Percentiles rank a stretch among this genome's conserved stretches.
phyloP scores from a whole-genome alignment of 1,140 invertebrate species.

The Arion vulgaris region DNA sequence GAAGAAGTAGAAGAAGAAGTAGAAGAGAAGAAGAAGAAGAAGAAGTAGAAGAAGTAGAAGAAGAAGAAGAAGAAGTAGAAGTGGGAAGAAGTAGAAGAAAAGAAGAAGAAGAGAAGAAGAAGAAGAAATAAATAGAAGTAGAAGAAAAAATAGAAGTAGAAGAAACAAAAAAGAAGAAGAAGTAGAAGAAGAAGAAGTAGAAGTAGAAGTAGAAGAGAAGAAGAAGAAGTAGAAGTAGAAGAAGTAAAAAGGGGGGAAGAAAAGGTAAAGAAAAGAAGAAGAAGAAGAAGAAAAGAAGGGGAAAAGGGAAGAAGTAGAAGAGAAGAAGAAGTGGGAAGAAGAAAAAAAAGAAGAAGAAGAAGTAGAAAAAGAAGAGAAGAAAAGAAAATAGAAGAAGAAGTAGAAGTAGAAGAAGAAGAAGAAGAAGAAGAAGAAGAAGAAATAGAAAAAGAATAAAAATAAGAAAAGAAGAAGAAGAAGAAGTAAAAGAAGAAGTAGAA shows the following conservation, averaged over 20 bases:
- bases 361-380: too few relatives aligned
- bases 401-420: too few relatives aligned
- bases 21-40: neutral
- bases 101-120: neutral
- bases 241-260: neutral
- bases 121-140: conserved; percentile 4
- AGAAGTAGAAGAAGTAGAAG: neutral
- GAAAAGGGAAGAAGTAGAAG: too few relatives aligned
- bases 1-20: neutral
- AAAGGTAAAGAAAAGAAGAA: neutral
- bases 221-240: neutral
- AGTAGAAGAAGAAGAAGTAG: neutral
- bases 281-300: neutral
- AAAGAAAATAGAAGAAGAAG: too few relatives aligned
- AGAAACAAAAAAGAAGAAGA: neutral
- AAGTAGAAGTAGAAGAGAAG: neutral
- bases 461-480: too few relatives aligned
- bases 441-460: too few relatives aligned
- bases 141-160: neutral
- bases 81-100: neutral
- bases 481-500: too few relatives aligned
- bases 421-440: too few relatives aligned
- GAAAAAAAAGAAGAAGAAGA: too few relatives aligned
- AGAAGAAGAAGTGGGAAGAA: too few relatives aligned
- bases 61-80: neutral